Conservation (phyloP, 1,140 invertebrate species). For the Eurytemora carolleeae region DNA sequence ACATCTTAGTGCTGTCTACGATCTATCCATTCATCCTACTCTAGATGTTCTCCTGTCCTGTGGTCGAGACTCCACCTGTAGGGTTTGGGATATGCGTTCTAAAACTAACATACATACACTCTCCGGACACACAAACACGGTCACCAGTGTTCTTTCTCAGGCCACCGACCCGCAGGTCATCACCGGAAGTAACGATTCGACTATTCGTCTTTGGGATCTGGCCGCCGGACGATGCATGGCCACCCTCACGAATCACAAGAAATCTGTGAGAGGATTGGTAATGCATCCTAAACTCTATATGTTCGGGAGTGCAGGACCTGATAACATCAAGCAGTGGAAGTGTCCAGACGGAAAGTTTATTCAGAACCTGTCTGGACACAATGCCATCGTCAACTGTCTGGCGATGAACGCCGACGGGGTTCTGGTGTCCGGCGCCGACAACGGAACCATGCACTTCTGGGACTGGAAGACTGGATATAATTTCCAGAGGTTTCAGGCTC, state of each 20-base stretch:
- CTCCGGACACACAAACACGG: constrained; percentile 89
- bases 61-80: constrained; percentile 79
- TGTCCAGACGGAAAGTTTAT: constrained; percentile 95
- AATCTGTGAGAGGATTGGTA: constrained; percentile 75
- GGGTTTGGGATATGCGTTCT: constrained; percentile 97
- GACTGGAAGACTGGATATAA: constrained; percentile 98
- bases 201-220: constrained; percentile 84
- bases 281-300: constrained; percentile 84
- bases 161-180: constrained; percentile 73
- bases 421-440: constrained; percentile 90
- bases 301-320: constrained; percentile 91
- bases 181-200: constrained; percentile 45
- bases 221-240: constrained; percentile 81
- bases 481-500: constrained; percentile 77
- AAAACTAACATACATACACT: constrained; percentile 96
- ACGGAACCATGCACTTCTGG: constrained; percentile 96
- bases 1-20: constrained; percentile 90
- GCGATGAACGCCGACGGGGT: constrained; percentile 84
- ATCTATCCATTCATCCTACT: constrained; percentile 77
- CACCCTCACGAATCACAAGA: constrained; percentile 97
- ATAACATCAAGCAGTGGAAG: constrained; percentile 99
- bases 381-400: constrained; percentile 90
- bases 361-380: constrained; percentile 91
- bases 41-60: constrained; percentile 86
- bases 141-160: constrained; percentile 81